phyloP scores from a whole-genome alignment of 2,888 invertebrate species.

The Helobdella robusta region DNA sequence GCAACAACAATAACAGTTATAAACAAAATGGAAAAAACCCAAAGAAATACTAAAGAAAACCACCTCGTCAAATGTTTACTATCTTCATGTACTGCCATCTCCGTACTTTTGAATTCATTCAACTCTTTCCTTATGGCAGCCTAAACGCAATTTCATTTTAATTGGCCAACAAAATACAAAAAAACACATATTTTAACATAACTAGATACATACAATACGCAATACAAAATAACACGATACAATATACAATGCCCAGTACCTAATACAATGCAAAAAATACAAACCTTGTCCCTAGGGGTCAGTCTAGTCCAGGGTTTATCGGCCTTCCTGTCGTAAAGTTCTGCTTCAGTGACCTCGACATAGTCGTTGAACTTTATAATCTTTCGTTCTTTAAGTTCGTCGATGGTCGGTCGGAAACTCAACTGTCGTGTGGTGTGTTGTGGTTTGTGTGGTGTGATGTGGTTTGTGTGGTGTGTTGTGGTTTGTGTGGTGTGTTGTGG shows the following conservation, averaged over 20 bases:
- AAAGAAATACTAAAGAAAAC: neutral
- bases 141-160: conserved; percentile 34
- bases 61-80: conserved; percentile 71
- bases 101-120: conserved; percentile 94
- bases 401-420: conserved; percentile 95
- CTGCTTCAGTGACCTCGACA: conserved; percentile 93
- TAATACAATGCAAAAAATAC: conserved; percentile 6
- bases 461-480: too few species aligned
- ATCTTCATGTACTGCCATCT: conserved; percentile 97
- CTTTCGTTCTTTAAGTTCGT: conserved; percentile 95
- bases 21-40: neutral
- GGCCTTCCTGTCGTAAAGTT: conserved; percentile 92
- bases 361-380: conserved; percentile 99
- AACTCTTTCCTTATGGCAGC: conserved; percentile 94
- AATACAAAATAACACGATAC: conserved; percentile 4
- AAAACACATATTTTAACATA: neutral
- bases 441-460: too few species aligned
- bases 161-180: neutral
- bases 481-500: too few species aligned
- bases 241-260: neutral
- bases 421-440: too few species aligned
- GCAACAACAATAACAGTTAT: neutral
- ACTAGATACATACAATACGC: neutral
- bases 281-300: conserved; percentile 87
- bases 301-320: conserved; percentile 99